Conservation (phyloP, 2,888 invertebrate species). For the Dyspetes luteomarginatus region DNA sequence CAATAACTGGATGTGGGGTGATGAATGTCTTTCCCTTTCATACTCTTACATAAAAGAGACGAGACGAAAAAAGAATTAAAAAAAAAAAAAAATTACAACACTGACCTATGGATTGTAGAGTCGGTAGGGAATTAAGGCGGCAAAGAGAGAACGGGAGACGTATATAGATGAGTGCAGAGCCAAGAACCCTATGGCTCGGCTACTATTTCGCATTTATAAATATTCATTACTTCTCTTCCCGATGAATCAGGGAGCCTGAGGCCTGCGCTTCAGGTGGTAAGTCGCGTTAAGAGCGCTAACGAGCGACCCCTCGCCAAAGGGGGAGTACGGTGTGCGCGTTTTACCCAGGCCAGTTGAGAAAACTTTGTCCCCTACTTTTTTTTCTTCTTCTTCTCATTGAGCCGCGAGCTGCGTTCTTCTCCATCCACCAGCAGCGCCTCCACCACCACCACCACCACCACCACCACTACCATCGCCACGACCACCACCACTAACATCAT, state of each 20-base stretch:
- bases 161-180: conserved; percentile 15
- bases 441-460: conserved; percentile 58
- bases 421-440: not conserved
- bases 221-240: conserved; percentile 80
- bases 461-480: conserved; percentile 43
- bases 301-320: conserved; percentile 79
- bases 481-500: conserved; percentile 19
- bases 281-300: conserved; percentile 83
- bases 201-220: conserved; percentile 83
- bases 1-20: too few species aligned
- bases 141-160: conserved; percentile 6
- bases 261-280: conserved; percentile 81
- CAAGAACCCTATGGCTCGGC: conserved; percentile 59
- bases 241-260: conserved; percentile 79
- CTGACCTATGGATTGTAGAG: conserved; percentile 26
- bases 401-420: conserved; percentile 39
- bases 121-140: conserved; percentile 43
- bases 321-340: conserved; percentile 47
- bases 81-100: conserved; percentile 1
- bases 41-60: too few species aligned
- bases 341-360: conserved; percentile 36
- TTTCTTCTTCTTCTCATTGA: conserved; percentile 43
- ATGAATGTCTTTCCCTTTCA: too few species aligned
- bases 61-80: not conserved
- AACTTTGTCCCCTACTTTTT: conserved; percentile 49